These are phyloP conservation scores for Bellardia pandia DNA, from an alignment of 2,888 invertebrate genomes.

Conservation along the genomic window DNA sequence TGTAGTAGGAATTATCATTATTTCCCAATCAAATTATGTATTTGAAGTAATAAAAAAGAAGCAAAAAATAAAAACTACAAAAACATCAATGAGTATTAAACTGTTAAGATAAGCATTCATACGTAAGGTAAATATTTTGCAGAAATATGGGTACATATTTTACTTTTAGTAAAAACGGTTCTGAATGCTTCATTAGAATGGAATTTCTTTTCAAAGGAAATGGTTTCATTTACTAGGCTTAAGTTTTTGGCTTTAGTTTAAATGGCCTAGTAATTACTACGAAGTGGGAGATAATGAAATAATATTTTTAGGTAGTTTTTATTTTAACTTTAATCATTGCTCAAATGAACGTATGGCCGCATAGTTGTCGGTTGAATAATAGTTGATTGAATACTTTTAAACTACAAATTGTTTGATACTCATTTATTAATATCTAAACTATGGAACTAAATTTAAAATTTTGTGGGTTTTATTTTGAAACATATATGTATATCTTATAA, in stretches of 20 bases:
- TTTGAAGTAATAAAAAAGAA: constrained; percentile 6
- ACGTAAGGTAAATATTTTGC: too few species aligned
- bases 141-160: neutral
- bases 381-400: too few species aligned
- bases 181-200: constrained; percentile 4
- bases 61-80: neutral
- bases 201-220: neutral
- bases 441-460: too few species aligned
- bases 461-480: too few species aligned
- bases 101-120: constrained; percentile 23
- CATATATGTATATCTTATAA: too few species aligned
- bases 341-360: too few species aligned
- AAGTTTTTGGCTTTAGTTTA: neutral
- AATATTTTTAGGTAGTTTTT: too few species aligned
- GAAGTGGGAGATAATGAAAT: too few species aligned
- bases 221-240: neutral
- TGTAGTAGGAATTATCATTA: constrained; percentile 50
- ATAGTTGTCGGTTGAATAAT: too few species aligned
- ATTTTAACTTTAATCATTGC: too few species aligned
- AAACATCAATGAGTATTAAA: neutral
- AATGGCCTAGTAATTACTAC: neutral
- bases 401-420: too few species aligned
- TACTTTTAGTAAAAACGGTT: neutral
- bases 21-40: constrained; percentile 57
- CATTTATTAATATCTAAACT: too few species aligned